Evolutionary conservation across 2,797 vertebrate genomes (phyloP).

Genomic region (Artibeus jamaicensis): DNA sequence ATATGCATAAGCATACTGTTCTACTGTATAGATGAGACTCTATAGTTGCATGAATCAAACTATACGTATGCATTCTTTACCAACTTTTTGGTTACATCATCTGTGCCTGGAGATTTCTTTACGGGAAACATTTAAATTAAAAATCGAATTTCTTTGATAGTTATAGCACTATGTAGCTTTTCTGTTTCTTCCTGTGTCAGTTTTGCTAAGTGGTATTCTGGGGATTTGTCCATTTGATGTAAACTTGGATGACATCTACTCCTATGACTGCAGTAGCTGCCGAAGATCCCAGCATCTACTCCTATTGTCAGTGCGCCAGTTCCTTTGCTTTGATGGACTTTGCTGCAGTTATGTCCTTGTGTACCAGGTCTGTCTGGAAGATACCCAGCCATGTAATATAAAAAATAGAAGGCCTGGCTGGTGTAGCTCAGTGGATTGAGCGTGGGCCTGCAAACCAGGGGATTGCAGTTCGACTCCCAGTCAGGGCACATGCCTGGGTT

Average conservation of each 20-base stretch:
- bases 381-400: too few relatives aligned
- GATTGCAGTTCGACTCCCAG: too few relatives aligned
- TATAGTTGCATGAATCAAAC: not conserved
- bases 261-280: not conserved
- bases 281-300: not conserved
- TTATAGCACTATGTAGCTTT: conserved; percentile 2
- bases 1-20: not conserved
- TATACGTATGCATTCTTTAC: not conserved
- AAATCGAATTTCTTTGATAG: not conserved
- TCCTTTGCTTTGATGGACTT: not conserved
- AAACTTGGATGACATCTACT: not conserved
- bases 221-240: not conserved
- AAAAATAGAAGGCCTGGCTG: too few relatives aligned
- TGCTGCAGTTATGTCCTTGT: not conserved
- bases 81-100: not conserved
- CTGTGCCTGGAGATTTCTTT: not conserved
- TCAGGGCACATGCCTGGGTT: too few relatives aligned
- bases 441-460: too few relatives aligned
- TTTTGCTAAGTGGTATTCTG: not conserved
- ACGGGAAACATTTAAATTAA: not conserved
- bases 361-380: not conserved
- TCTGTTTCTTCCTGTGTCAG: conserved; percentile 33
- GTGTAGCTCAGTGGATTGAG: too few relatives aligned
- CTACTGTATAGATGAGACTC: not conserved
- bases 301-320: not conserved